Conservation (phyloP, 2,797 vertebrate genomes). For the Spea hammondii region DNA sequence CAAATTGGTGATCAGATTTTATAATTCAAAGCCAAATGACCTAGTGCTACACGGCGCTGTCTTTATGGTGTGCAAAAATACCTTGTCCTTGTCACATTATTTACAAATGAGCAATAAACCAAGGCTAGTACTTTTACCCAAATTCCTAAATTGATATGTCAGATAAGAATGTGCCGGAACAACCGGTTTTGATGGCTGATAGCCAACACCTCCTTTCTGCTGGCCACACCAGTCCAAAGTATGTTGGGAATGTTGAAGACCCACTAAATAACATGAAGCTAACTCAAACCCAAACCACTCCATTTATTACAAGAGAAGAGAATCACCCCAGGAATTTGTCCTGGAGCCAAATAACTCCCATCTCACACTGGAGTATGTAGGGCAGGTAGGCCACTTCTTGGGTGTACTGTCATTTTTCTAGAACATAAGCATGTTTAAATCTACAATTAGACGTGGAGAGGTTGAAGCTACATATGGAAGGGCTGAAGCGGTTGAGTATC, state of each 20-base stretch:
- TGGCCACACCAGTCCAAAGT: constrained; percentile 18
- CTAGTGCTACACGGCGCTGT: no score
- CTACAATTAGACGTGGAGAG: no score
- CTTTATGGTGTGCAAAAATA: no score
- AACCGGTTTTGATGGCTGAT: constrained; percentile 27
- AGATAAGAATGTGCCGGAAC: background rate
- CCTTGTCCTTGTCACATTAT: no score
- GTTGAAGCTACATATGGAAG: no score
- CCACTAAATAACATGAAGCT: constrained; percentile 1
- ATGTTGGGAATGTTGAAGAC: constrained; percentile 39
- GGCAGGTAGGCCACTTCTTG: background rate
- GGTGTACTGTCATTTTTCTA: no score
- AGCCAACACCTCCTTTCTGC: background rate
- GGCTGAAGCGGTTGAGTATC: no score
- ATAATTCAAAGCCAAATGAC: no score
- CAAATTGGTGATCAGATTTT: no score
- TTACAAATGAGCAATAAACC: no score
- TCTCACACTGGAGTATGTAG: background rate
- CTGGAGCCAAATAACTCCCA: background rate
- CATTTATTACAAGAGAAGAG: background rate
- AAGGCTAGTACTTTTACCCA: no score
- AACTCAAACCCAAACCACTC: background rate
- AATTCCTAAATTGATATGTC: background rate
- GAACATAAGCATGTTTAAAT: no score
- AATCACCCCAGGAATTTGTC: background rate